Evolutionary conservation across 2,113 vertebrate species (phyloP), one percentile per base, ranked within the genome.

Genomic region (Ictalurus punctatus): DNA sequence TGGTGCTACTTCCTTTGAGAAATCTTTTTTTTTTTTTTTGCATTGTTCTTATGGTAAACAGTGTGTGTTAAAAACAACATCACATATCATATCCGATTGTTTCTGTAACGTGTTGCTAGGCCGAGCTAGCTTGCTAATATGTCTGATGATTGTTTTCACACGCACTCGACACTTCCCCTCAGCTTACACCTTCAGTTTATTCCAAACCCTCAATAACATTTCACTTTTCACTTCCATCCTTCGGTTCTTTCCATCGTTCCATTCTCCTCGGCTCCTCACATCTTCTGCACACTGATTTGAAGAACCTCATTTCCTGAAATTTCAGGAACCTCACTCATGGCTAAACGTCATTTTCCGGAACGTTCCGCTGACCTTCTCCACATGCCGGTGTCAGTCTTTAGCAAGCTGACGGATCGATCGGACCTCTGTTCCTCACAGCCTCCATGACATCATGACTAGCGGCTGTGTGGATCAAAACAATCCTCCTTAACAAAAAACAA

Each of bases 331-430:
- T 19, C 87, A n/a, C 67, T 73, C 54, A 21, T 34, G n/a, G 65
- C 37, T 54, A 74, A 65, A 4, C 80, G 27, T 40, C 37, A 19
- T 52, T 54, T 69, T 65, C 74, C 56, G 4, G 14, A 78, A 78
- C 87, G 19, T 85, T 89, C 40, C 59, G 10, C 74, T 54, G 73
- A 79, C 83, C 61, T 67, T 85, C 83, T 85, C 19, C 71, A 80
- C 87, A 54, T 89, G 56, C 27, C 37, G 0, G 44, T 54, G 40
- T 30, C 27, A 10, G 80, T 23, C 69, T 16, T 10, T 59, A 86
- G 34, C 30, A 27, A 67, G 84, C 52, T 23, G 48, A 8, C 37
- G 2, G 19, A 44, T 76, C 37, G 37, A 44, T 52, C 44, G 0
- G 71, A 19, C 2, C 71, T 40, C 16, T 0, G 40, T 27, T 74